These are phyloP conservation scores for Drosophila sproati DNA, from an alignment of 1,140 invertebrate species.

Conservation along the genomic window DNA sequence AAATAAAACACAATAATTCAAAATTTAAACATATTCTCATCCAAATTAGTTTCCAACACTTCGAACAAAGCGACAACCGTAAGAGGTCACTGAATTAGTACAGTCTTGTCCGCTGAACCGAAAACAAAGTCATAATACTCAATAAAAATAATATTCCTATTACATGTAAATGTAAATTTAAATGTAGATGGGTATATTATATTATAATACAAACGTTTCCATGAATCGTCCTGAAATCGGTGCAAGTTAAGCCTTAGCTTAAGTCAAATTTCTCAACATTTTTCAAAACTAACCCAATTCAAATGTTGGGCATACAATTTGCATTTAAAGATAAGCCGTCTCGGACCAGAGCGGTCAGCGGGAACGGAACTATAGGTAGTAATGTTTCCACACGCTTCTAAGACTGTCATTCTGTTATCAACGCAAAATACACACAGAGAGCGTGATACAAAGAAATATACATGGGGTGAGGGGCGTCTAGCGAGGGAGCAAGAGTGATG, in stretches of 20 bases:
- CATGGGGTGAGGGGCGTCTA: too few relatives aligned
- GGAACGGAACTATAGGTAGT: conserved; percentile 25
- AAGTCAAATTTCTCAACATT: conserved; percentile 18
- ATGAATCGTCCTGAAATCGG: conserved; percentile 29
- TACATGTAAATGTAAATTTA: neutral
- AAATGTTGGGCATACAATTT: conserved; percentile 57
- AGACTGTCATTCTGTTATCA: conserved; percentile 56
- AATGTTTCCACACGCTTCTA: conserved; percentile 42
- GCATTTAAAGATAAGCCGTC: conserved; percentile 64
- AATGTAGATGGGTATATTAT: conserved; percentile 4
- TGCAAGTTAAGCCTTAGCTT: conserved; percentile 8
- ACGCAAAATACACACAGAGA: conserved; percentile 56
- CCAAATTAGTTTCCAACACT: neutral
- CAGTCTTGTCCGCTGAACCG: conserved; percentile 8
- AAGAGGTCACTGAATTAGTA: conserved; percentile 43
- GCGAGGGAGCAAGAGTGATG: conserved; percentile 21
- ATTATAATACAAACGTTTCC: conserved; percentile 17
- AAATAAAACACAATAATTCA: too few relatives aligned
- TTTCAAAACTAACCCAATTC: conserved; percentile 60
- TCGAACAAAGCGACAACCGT: conserved; percentile 12
- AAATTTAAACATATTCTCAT: neutral
- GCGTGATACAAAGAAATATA: conserved; percentile 4
- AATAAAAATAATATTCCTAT: conserved; percentile 3
- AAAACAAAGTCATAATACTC: conserved; percentile 43
- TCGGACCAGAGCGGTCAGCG: conserved; percentile 20